Base-by-base conservation (phyloP, 2,888 invertebrate genomes). In the Itoplectis maculator region DNA sequence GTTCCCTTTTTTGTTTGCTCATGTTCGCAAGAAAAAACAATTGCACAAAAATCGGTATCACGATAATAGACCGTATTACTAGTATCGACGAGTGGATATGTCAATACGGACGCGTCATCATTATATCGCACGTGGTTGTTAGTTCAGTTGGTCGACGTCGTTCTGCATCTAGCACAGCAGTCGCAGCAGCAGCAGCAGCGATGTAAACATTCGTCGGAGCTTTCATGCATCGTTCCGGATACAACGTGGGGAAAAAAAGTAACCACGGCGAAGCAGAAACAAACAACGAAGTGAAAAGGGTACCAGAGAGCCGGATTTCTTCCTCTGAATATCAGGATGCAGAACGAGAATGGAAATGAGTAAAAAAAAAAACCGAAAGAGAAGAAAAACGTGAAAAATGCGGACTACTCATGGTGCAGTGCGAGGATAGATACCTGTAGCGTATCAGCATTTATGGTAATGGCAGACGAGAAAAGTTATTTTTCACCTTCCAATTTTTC, bases 371-470 rank as follows among this genome's bases (percentile, higher is more conserved):
- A 72, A n/a, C n/a, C n/a, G n/a, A n/a, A n/a, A n/a, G n/a, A n/a
- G n/a, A 54, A 49, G 11, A 56, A 23, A 37, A 54, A 45, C 3
- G 15, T 11, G 59, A 66, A 59, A 79, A 76, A 35, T 59, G 45
- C 37, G 49, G 37, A 51, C 49, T 42, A 51, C 37, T 72, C 80
- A 65, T 65, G 56, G 37, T n/a, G 40, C 8, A 45, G 45, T 70
- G 29, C 45, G 47, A 29, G 20, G 20, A 40, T 35, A 18, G 61
- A 45, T 15, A 65, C 15, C 13, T 47, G 63, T 42, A 68, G 65
- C 65, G 15, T 49, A 66, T 66, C 47, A 47, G 65, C 40, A 59
- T 66, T 75, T 70, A 29, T 63, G 69, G 51, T 79, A 77, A 81
- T 66, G 65, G 49, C 29, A 63, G 35, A 56, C 29, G 61, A 59